phyloP scores from a whole-genome alignment of 2,797 vertebrate genomes.

The Pseudomugil tenellus region DNA sequence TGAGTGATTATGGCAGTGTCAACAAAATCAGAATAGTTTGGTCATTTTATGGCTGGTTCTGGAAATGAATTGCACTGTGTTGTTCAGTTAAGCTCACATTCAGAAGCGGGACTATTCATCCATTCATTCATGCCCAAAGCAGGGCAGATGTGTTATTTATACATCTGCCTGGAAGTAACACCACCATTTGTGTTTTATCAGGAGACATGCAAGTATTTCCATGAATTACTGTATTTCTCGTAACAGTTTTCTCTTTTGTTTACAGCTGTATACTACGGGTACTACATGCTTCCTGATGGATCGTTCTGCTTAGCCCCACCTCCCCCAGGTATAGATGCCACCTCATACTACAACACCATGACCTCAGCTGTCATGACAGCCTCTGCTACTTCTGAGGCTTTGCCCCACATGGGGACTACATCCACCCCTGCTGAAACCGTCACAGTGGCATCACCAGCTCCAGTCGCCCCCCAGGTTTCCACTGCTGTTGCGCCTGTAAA shows the following conservation, averaged over 20 bases:
- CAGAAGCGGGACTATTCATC: conserved; percentile 1
- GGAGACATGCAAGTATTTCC: conserved; percentile 6
- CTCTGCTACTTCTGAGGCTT: conserved; percentile 70
- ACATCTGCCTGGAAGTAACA: neutral
- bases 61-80: conserved; percentile 3
- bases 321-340: conserved; percentile 90
- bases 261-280: conserved; percentile 93
- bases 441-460: conserved; percentile 24
- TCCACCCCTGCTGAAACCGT: conserved; percentile 77
- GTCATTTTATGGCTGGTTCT: conserved; percentile 2
- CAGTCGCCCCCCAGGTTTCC: conserved; percentile 38
- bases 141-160: neutral
- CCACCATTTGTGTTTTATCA: neutral
- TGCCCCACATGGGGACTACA: conserved; percentile 84
- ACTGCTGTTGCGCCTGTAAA: conserved; percentile 51
- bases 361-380: conserved; percentile 83
- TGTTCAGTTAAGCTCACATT: conserved; percentile 18
- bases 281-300: conserved; percentile 96
- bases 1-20: neutral
- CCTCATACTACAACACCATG: conserved; percentile 87
- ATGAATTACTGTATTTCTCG: neutral
- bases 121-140: conserved; percentile 1
- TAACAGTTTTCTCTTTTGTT: conserved; percentile 27
- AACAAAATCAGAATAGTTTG: conserved; percentile 9
- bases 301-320: conserved; percentile 94